Base-by-base conservation (phyloP, 2,888 invertebrate species). In the Archaeoteleia sp. region DNA sequence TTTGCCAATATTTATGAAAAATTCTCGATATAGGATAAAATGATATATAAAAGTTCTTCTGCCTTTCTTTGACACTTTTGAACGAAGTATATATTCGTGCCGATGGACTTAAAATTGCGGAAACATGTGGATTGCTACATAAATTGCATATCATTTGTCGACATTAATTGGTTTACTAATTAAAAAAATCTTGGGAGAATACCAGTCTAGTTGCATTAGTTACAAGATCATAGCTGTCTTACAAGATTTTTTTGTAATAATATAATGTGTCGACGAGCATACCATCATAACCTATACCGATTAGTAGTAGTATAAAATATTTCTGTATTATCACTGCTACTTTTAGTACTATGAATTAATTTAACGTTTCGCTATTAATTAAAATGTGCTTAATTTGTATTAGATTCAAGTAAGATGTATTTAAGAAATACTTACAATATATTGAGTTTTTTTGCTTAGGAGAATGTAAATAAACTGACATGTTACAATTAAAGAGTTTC, bases 61-160 rank as follows among this genome's bases (percentile, higher is more conserved):
- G 3, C 5, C 20, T 20, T 20, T 5, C 20, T 20, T 20, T 20
- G 20, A 20, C 20, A 20, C 14, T 27, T 37, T 45, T 10, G 42
- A 43, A 35, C 23, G 45, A 58, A 25, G 23, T 13, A 49, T 42
- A 14, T 49, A 42, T 48, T 32, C 9, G 10, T 15, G 27, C 8
- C 43, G 25, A 61, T 49, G 49, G 49, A 49, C 32, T 25, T 7
- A 13, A 34, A 15, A 40, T 67, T 43, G 58, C 54, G 48, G 65
- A 65, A 66, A 66, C 57, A 70, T 70, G 65, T 65, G 65, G 65
- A 61, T 61, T 61, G 65, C 67, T 68, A 39, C 34, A 2, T 29
- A n/a, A n/a, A n/a, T 9, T 14, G 10, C 10, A 35, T 15, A 10
- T 15, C 5, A 5, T 35, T 12, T 14, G 8, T 9, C 5, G 2